Conservation (phyloP, 1,140 invertebrate species). For the Frieseomelitta varia region DNA sequence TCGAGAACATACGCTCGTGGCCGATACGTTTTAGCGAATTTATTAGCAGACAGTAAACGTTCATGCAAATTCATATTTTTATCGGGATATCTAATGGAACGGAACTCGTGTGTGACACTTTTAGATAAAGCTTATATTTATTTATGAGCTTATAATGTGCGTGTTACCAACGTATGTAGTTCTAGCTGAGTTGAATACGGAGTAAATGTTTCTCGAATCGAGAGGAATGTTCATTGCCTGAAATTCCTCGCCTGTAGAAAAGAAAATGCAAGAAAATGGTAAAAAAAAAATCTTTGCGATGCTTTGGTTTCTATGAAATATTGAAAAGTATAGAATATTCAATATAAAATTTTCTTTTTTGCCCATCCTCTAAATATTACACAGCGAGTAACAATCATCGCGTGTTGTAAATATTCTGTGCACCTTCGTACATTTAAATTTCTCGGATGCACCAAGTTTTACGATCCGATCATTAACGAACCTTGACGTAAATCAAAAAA, state of each 20-base stretch:
- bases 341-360: too few relatives aligned
- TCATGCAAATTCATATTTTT: not conserved
- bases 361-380: too few relatives aligned
- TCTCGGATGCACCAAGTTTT: not conserved
- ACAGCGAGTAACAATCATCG: too few relatives aligned
- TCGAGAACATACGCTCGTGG: not conserved
- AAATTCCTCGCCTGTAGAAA: too few relatives aligned
- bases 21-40: not conserved
- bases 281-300: too few relatives aligned
- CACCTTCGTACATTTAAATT: not conserved
- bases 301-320: too few relatives aligned
- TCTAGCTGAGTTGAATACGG: too few relatives aligned
- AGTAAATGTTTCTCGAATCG: too few relatives aligned
- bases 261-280: too few relatives aligned
- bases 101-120: not conserved
- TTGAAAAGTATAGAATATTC: too few relatives aligned
- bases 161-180: too few relatives aligned
- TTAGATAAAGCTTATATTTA: not conserved
- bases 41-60: not conserved
- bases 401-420: not conserved
- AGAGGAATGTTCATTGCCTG: too few relatives aligned
- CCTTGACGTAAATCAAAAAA: not conserved
- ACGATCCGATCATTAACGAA: not conserved
- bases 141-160: not conserved
- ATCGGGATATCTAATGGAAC: not conserved